These are phyloP conservation scores for Phengaris alcon DNA, from an alignment of 2,888 invertebrate species.

Conservation along the genomic window DNA sequence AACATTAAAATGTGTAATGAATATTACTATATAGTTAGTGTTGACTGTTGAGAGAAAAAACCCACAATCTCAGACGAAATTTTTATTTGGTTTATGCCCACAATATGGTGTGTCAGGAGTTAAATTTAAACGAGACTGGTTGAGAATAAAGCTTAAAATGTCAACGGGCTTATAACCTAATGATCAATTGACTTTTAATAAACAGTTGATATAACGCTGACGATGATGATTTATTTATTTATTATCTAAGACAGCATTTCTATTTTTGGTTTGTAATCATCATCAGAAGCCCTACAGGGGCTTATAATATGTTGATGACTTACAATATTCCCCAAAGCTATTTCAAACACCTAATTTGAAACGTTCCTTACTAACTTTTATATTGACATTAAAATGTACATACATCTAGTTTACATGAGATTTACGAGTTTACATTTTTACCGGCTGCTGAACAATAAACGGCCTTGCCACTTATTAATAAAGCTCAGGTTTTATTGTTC, in stretches of 20 bases:
- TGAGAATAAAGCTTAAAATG: too few relatives aligned
- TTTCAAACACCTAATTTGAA: conserved; percentile 10
- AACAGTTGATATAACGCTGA: background rate
- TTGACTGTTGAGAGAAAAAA: background rate
- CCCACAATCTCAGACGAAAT: too few relatives aligned
- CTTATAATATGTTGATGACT: background rate
- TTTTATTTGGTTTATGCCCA: too few relatives aligned
- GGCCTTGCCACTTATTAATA: conserved; percentile 9
- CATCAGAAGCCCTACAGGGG: too few relatives aligned
- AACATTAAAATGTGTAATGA: background rate
- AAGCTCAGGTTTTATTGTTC: background rate
- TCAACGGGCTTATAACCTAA: too few relatives aligned
- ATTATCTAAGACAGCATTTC: too few relatives aligned
- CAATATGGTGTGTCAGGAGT: too few relatives aligned
- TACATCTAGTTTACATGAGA: conserved; percentile 32
- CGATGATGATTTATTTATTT: background rate
- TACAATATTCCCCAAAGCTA: background rate
- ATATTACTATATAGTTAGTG: background rate
- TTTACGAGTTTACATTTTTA: conserved; percentile 33
- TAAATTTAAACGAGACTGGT: too few relatives aligned
- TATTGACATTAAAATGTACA: conserved; percentile 29
- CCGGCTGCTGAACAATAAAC: conserved; percentile 18
- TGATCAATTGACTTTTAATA: too few relatives aligned
- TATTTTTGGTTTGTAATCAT: too few relatives aligned
- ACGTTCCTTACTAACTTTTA: conserved; percentile 23